Conservation (phyloP, 2,113 vertebrate species). For the Triplophysa tibetana region DNA sequence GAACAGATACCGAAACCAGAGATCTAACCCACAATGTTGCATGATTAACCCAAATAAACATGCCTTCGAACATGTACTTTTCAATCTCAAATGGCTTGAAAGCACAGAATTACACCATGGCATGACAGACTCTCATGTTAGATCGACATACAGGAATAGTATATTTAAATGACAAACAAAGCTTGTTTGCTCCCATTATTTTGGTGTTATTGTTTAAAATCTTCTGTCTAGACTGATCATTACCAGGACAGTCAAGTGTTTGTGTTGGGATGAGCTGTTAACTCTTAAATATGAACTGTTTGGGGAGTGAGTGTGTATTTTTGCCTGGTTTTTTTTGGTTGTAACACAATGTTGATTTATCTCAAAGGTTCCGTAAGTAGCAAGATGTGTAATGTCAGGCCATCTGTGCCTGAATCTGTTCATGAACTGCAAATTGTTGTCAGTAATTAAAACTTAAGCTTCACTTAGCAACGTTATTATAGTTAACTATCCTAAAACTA, state of each 20-base stretch:
- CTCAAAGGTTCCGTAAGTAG: not conserved
- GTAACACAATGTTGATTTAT: not conserved
- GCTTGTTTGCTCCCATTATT: not conserved
- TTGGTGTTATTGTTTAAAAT: conserved; percentile 5
- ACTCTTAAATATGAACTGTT: not conserved
- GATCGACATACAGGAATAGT: not conserved
- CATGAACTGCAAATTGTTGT: not conserved
- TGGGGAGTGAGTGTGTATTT: not conserved
- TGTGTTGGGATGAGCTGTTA: not conserved
- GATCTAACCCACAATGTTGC: not conserved
- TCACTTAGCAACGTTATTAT: too few relatives aligned
- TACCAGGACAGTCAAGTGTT: not conserved
- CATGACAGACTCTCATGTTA: not conserved
- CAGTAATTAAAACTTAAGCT: not conserved
- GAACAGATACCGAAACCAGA: not conserved
- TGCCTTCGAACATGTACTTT: not conserved
- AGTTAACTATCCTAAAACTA: too few relatives aligned
- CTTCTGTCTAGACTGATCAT: not conserved
- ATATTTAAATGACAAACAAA: not conserved
- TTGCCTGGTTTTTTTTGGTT: not conserved
- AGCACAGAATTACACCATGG: not conserved
- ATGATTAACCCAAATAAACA: not conserved
- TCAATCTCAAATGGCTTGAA: not conserved
- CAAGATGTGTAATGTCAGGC: conserved; percentile 1
- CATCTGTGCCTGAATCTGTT: conserved; percentile 27